Conservation (phyloP, 2,888 invertebrate genomes). For the Xiphydria camelus region DNA sequence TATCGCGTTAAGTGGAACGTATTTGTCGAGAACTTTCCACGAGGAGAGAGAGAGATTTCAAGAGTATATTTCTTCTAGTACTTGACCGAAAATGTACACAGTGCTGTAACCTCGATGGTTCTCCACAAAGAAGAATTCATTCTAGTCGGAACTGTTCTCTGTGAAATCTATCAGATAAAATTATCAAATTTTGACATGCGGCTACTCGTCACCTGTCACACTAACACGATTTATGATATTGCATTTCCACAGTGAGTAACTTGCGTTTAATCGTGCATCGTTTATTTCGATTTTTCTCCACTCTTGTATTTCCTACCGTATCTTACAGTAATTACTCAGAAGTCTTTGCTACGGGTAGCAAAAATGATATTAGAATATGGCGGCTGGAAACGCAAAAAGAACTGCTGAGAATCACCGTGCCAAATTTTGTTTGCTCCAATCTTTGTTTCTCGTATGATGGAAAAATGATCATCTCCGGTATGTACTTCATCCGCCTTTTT, state of each 20-base stretch:
- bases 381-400: constrained; percentile 75
- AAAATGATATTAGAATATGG: constrained; percentile 88
- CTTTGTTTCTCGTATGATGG: constrained; percentile 80
- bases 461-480: constrained; percentile 76
- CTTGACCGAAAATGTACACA: constrained; percentile 65
- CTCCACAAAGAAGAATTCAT: constrained; percentile 65
- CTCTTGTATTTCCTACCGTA: constrained; percentile 3
- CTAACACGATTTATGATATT: constrained; percentile 76
- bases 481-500: constrained; percentile 19
- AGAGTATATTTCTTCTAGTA: constrained; percentile 49
- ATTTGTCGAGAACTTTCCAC: too few relatives aligned
- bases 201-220: constrained; percentile 81
- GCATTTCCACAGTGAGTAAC: constrained; percentile 79
- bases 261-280: constrained; percentile 3
- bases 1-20: too few relatives aligned
- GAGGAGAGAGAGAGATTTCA: too few relatives aligned
- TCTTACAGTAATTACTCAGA: constrained; percentile 75
- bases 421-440: constrained; percentile 84
- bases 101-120: constrained; percentile 76
- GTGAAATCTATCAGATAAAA: constrained; percentile 81
- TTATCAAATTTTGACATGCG: constrained; percentile 69
- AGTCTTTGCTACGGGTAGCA: constrained; percentile 85
- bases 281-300: constrained; percentile 10
- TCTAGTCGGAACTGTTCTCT: constrained; percentile 74
- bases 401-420: constrained; percentile 78